Evolutionary conservation across 2,888 invertebrate species (phyloP).

Genomic region (Eupithecia pulchellata): DNA sequence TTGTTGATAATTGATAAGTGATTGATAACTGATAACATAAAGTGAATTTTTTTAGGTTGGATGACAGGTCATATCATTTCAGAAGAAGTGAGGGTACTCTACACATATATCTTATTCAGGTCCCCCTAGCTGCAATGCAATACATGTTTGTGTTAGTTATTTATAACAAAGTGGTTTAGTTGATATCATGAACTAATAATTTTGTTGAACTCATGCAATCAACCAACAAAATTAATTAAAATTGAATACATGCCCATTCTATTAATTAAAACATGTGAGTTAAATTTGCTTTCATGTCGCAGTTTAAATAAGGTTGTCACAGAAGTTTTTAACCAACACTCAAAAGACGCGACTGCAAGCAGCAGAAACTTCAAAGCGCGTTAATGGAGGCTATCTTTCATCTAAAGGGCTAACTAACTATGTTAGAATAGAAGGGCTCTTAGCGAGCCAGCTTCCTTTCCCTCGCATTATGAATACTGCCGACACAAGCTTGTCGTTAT

Average conservation of each 20-base stretch:
- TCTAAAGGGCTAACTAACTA: conserved; percentile 21
- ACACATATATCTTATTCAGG: too few relatives aligned
- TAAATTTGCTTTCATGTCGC: neutral
- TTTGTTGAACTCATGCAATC: neutral
- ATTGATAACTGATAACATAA: too few relatives aligned
- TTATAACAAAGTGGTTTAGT: too few relatives aligned
- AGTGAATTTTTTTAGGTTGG: too few relatives aligned
- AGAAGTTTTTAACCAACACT: neutral
- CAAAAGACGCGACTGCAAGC: neutral
- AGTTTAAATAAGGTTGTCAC: neutral
- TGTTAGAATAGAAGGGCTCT: conserved; percentile 15
- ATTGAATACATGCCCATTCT: neutral
- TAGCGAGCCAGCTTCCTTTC: conserved; percentile 10
- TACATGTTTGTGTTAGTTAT: too few relatives aligned
- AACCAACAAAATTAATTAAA: neutral
- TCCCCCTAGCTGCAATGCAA: too few relatives aligned
- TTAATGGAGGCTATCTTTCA: conserved; percentile 24
- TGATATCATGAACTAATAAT: too few relatives aligned
- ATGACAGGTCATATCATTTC: too few relatives aligned
- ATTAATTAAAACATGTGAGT: neutral
- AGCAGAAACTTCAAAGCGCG: conserved; percentile 16
- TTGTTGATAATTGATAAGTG: too few relatives aligned
- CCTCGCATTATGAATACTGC: conserved; percentile 14
- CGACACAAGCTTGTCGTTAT: conserved; percentile 15
- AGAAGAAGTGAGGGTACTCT: too few relatives aligned